These are phyloP conservation scores for Drosophila pseudotakahashii DNA, from an alignment of 2,888 invertebrate species.

Conservation along the genomic window DNA sequence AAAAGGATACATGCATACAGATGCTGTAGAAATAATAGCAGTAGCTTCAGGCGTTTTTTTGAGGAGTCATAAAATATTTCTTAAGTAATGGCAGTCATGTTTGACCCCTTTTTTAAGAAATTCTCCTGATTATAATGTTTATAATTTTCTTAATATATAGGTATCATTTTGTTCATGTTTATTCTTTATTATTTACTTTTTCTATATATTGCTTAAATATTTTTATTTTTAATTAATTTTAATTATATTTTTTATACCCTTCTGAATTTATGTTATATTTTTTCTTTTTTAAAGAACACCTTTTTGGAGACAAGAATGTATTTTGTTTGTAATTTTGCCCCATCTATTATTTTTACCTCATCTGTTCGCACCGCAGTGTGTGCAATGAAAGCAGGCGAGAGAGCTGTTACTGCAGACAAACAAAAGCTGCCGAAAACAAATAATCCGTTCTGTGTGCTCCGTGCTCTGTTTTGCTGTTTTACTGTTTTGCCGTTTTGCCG, in stretches of 20 bases:
- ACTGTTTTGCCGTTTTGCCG: constrained; percentile 17
- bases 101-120: no score
- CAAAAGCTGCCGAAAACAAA: constrained; percentile 75
- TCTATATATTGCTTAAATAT: no score
- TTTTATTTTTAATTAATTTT: no score
- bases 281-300: no score
- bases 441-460: constrained; percentile 65
- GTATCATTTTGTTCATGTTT: no score
- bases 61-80: background rate
- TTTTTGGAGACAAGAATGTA: no score
- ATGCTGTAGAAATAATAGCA: background rate
- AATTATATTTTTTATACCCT: no score
- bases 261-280: no score
- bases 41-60: background rate
- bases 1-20: constrained; percentile 1
- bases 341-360: constrained; percentile 7
- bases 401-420: constrained; percentile 41
- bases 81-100: background rate
- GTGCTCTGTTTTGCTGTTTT: constrained; percentile 35
- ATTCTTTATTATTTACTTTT: no score
- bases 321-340: background rate
- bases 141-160: no score
- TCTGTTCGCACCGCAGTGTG: constrained; percentile 6
- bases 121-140: no score
- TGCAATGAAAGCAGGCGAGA: constrained; percentile 25